A percentile compares a stretch with the other conserved stretches of the same genome.
Evolutionary conservation across 2,888 invertebrate genomes (phyloP).

Genomic region (Matsumyia berberina): DNA sequence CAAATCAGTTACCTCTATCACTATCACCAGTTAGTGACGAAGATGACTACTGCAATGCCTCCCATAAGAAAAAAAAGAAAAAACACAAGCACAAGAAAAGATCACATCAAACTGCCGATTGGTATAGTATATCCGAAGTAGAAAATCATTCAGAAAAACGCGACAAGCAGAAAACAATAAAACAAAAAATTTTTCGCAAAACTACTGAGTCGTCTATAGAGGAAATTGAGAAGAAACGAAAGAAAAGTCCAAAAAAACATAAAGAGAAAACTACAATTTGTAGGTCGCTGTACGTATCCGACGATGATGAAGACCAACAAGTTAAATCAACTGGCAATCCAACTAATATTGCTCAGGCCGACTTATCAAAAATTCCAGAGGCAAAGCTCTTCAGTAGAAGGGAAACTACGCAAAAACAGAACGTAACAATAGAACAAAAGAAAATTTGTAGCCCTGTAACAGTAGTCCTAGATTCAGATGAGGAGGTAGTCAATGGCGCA

Average conservation of each 20-base stretch:
- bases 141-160: slow-evolving; percentile 33
- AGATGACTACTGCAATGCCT: neutral
- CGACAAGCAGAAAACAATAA: neutral
- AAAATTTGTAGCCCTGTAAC: neutral
- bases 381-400: slow-evolving; percentile 43
- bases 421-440: neutral
- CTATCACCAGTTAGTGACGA: slow-evolving; percentile 31
- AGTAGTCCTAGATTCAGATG: slow-evolving; percentile 59
- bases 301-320: slow-evolving; percentile 56
- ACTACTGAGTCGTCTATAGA: neutral
- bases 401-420: neutral
- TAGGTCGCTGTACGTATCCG: slow-evolving; percentile 39
- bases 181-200: neutral
- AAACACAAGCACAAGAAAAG: slow-evolving; percentile 56
- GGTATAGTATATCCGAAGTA: slow-evolving; percentile 8
- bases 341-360: neutral
- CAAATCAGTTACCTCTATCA: too few relatives aligned
- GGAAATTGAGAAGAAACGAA: slow-evolving; percentile 7
- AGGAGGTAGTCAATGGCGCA: slow-evolving; percentile 3
- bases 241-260: slow-evolving; percentile 24
- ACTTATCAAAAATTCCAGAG: neutral
- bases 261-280: slow-evolving; percentile 16
- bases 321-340: too few relatives aligned
- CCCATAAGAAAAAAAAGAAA: slow-evolving; percentile 54
- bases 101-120: slow-evolving; percentile 1